Evolutionary conservation across 2,113 vertebrate species (phyloP), one percentile per base, ranked within the genome.

Genomic region (Cavia porcellus): DNA sequence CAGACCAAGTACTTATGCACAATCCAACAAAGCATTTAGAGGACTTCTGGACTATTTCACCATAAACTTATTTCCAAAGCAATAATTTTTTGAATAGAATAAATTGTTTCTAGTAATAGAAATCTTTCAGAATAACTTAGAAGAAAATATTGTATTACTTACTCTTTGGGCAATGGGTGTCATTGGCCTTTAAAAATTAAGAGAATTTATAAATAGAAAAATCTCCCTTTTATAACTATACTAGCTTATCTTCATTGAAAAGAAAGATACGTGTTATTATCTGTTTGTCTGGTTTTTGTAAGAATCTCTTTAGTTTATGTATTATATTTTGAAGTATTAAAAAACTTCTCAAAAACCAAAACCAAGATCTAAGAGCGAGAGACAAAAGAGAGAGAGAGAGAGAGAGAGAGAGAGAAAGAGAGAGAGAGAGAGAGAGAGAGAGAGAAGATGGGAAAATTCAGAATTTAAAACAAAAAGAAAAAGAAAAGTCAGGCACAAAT

Each of bases 21-120:
- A 94, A 38, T 25, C 20, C 52, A 82, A 90, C 25, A 96, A 97
- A 96, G 62, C 83, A 62, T 50, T 85, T 38, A 42, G n/a, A 92
- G 35, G 68, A 92, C 30, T 90, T 15, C 45, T 25, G 50, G 12
- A 47, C 24, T 93, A 86, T 97, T 92, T 93, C 35, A 61, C 25
- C 64, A 61, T 35, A 80, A 96, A 8, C n/a, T 17, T 82, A 94
- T 83, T 97, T 85, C 89, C 90, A 72, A 95, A 97, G 89, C 3
- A 91, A 68, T 93, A 50, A 87, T 82, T 61, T 88, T 61, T 92
- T 62, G 79, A 94, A 72, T 77, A 88, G 64, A 84, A 84, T 61
- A 59, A 64, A 24, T 42, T 61, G 92, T 52, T 93, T 81, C 13
- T 14, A 7, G 0, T 45, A 86, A 93, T 4, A 95, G 64, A 81